These are phyloP conservation scores for Ditylenchus weischeri DNA, from an alignment of 2,888 invertebrate genomes.

Conservation along the genomic window DNA sequence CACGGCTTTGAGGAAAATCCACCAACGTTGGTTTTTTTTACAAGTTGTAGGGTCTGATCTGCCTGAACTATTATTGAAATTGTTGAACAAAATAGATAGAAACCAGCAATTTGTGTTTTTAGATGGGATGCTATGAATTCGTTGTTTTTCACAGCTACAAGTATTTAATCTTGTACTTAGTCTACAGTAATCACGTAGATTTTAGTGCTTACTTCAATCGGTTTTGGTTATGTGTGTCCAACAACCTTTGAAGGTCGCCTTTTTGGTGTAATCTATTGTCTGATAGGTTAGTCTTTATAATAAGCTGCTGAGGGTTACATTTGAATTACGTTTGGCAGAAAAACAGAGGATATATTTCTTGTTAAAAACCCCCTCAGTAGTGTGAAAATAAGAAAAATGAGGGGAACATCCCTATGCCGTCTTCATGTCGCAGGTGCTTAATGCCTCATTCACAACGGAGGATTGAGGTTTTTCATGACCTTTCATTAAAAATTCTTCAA, in stretches of 20 bases:
- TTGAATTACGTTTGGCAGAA: too few species aligned
- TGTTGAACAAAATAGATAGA: slow-evolving; percentile 1
- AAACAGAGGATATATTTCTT: too few species aligned
- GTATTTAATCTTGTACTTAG: too few species aligned
- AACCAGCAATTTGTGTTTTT: slow-evolving; percentile 13
- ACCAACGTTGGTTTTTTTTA: slow-evolving; percentile 29
- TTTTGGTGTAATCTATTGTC: slow-evolving; percentile 81
- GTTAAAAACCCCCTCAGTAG: too few species aligned
- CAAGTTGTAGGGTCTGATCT: background rate
- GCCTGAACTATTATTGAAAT: background rate
- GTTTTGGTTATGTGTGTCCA: slow-evolving; percentile 55
- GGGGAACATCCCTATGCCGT: too few species aligned
- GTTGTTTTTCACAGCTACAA: slow-evolving; percentile 44
- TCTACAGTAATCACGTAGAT: too few species aligned
- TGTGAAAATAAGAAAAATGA: too few species aligned
- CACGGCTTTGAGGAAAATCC: slow-evolving; percentile 56
- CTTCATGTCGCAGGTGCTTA: too few species aligned
- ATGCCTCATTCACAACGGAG: too few species aligned
- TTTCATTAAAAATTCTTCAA: too few species aligned
- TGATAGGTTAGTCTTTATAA: slow-evolving; percentile 63
- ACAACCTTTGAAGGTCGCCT: slow-evolving; percentile 69
- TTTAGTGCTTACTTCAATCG: slow-evolving; percentile 41
- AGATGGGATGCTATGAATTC: slow-evolving; percentile 42
- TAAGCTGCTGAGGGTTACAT: too few species aligned
- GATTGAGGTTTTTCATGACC: too few species aligned